A percentile compares a stretch with the other conserved stretches of the same genome.
These are phyloP conservation scores for Echiichthys vipera DNA, from an alignment of 2,797 vertebrate species.

Conservation along the genomic window DNA sequence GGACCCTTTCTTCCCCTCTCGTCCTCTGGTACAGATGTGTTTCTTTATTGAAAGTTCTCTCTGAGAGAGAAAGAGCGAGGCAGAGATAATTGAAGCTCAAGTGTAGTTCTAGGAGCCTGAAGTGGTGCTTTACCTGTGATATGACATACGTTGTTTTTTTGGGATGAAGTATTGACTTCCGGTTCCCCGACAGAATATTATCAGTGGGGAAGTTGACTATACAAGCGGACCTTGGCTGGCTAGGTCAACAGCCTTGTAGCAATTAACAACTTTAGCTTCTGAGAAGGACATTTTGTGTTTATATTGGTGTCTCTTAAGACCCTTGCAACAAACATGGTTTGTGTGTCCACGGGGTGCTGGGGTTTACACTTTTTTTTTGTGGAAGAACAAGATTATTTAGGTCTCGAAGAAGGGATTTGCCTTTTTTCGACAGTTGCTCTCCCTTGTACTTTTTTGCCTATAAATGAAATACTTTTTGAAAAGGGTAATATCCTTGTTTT, in stretches of 20 bases:
- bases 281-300: slow-evolving; percentile 65
- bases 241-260: slow-evolving; percentile 71
- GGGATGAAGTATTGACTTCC: slow-evolving; percentile 52
- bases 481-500: slow-evolving; percentile 54
- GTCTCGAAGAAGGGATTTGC: slow-evolving; percentile 74
- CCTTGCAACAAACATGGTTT: slow-evolving; percentile 38
- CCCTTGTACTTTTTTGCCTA: slow-evolving; percentile 56
- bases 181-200: slow-evolving; percentile 68
- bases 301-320: slow-evolving; percentile 53
- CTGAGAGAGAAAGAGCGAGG: slow-evolving; percentile 70
- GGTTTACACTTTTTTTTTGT: slow-evolving; percentile 63
- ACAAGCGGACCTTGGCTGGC: slow-evolving; percentile 69
- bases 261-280: slow-evolving; percentile 54
- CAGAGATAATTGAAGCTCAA: slow-evolving; percentile 48
- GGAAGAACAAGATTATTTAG: slow-evolving; percentile 63
- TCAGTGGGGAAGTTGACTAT: slow-evolving; percentile 56
- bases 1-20: slow-evolving; percentile 28
- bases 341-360: slow-evolving; percentile 57
- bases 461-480: slow-evolving; percentile 60
- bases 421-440: slow-evolving; percentile 58
- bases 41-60: slow-evolving; percentile 73
- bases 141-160: slow-evolving; percentile 17
- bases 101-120: slow-evolving; percentile 62
- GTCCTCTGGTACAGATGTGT: slow-evolving; percentile 62
- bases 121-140: slow-evolving; percentile 78